Evolutionary conservation across 2,113 vertebrate species (phyloP).

Genomic region (Nycticebus coucang): DNA sequence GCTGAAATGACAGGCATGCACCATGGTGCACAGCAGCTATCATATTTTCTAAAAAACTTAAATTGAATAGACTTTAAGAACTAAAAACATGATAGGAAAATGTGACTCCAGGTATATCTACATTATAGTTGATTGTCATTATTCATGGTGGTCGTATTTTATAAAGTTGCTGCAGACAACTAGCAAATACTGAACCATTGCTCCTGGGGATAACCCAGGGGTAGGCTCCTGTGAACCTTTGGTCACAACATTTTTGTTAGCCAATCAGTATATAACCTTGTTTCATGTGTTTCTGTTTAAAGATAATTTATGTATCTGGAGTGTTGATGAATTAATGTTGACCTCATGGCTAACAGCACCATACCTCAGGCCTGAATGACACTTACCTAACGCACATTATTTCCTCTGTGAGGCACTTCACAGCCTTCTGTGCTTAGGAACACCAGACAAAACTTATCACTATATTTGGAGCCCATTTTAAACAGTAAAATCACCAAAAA

Average conservation of each 20-base stretch:
- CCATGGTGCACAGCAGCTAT: not conserved
- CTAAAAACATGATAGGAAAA: conserved; percentile 11
- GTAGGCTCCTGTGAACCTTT: not conserved
- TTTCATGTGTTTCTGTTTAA: not conserved
- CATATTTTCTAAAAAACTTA: not conserved
- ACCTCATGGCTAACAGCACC: not conserved
- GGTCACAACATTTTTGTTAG: not conserved
- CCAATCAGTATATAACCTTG: not conserved
- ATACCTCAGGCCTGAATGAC: not conserved
- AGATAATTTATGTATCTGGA: not conserved
- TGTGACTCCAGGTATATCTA: not conserved
- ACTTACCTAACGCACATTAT: not conserved
- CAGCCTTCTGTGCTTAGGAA: not conserved
- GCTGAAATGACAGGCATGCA: too few species aligned
- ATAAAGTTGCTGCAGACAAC: not conserved
- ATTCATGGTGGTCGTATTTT: not conserved
- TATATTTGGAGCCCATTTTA: not conserved
- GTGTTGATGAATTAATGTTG: not conserved
- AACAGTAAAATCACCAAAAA: not conserved
- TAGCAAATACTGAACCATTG: not conserved
- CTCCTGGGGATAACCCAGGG: not conserved
- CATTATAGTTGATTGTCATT: not conserved
- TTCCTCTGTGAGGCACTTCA: not conserved
- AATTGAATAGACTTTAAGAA: not conserved
- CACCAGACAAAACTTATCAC: not conserved